Base-by-base conservation (phyloP, 2,113 vertebrate species). In the Microcebus lehilahytsara region DNA sequence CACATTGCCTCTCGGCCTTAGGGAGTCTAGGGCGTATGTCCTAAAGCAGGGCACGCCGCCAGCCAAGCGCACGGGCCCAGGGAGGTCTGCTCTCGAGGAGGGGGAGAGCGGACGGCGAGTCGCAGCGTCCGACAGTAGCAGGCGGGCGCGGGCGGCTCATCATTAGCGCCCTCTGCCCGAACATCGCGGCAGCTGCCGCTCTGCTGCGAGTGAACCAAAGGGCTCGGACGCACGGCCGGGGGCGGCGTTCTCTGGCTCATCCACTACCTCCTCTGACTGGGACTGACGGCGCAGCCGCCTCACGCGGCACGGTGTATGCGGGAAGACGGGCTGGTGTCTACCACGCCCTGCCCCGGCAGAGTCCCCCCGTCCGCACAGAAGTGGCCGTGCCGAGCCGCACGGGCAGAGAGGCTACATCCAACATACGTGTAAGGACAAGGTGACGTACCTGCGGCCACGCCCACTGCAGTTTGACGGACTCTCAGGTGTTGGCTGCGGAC, bases 161-260 rank as follows among this genome's bases (percentile, higher is more conserved):
- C 77, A 0, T 20, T 0, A 1, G 19, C 0, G 42, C 2, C 71
- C 5, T 60, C 25, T 27, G 51, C 3, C 6, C 0, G 30, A 22
- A 17, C 42, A 4, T 32, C 25, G 10, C 19, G 53, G 42, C 53
- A 6, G 32, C 40, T 22, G 64, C 72, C 1, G 1, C 49, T 4
- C 34, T 4, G 11, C 32, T 0, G 40, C 6, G 7, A 12, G 34
- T 3, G 6, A 16, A 17, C 4, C 3, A 7, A 42, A 86, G 53
- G 19, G 4, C 60, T 14, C 58, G 1, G 49, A 3, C 4, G 2
- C 4, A 0, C 0, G 4, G 6, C 1, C 7, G 2, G 42, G 0
- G 22, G 7, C 34, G 0, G 40, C 3, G 2, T 6, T 25, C 14
- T 14, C 23, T 0, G 71, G 17, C 27, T 37, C 23, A 22, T 9